Base-by-base conservation (phyloP, 2,888 invertebrate genomes). In the Nomada fabriciana region DNA sequence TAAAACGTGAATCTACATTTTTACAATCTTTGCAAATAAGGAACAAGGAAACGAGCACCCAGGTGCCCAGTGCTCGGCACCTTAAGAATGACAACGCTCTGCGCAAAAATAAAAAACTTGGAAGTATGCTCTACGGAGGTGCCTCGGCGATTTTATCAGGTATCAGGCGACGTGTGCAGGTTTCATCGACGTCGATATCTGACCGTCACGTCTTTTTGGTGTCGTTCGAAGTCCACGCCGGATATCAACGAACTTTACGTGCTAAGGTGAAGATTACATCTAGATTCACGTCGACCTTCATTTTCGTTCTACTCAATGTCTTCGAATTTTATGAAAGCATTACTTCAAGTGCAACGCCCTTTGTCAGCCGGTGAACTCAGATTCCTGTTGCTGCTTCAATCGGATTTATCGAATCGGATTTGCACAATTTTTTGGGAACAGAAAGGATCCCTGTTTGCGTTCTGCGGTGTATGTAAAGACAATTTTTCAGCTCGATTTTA, bases 161-260 rank as follows among this genome's bases (percentile, higher is more conserved):
- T 73, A 73, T 73, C 76, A 18, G 60, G 47, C 29, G 76, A 65
- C 75, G 64, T 42, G 64, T 74, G 50, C 59, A 65, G 52, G 50
- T 77, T 77, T 74, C 74, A 77, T 77, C 52, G 74, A 11, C 59
- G 43, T 42, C 63, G 65, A 60, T 67, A 75, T 65, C 64, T 23
- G 42, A 65, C 55, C 65, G 43, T 52, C 25, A 18, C 43, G 15
- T 53, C 15, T 13, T 57, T 74, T 67, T 67, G 29, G 20, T 59
- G 53, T n/a, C 25, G 3, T 13, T 15, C 43, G 52, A 75, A 75
- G 36, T 65, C 50, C 42, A 50, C 42, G 36, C 65, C 13, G 3
- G 11, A 20, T 75, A 74, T 65, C 52, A 59, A 77, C 43, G 43
- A 13, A 47, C 18, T 76, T 76, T 47, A 78, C 76, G 63, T 57